Conservation (phyloP, 2,888 invertebrate genomes). For the Ephialtes manifestator region DNA sequence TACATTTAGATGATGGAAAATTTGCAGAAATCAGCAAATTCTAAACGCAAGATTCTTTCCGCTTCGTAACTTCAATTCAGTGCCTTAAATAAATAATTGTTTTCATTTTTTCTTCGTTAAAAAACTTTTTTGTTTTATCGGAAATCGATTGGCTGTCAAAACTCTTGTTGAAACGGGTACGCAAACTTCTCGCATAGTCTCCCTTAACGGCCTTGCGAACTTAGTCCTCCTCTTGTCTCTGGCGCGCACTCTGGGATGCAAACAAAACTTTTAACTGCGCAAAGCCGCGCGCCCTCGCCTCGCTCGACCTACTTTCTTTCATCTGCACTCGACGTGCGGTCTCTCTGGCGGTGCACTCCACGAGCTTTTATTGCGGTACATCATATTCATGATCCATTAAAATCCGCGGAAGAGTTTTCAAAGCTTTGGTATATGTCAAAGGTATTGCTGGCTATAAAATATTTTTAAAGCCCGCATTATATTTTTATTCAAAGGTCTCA, state of each 20-base stretch:
- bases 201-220: slow-evolving; percentile 49
- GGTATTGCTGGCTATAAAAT: neutral
- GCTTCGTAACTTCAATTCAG: neutral
- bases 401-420: slow-evolving; percentile 12
- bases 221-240: slow-evolving; percentile 27
- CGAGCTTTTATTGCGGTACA: slow-evolving; percentile 54
- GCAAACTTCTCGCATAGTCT: slow-evolving; percentile 11
- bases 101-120: neutral
- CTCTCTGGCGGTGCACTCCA: slow-evolving; percentile 15
- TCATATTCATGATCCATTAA: slow-evolving; percentile 20
- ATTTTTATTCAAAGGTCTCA: neutral
- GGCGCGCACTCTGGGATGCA: slow-evolving; percentile 25
- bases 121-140: neutral
- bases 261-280: slow-evolving; percentile 57
- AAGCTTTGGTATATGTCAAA: slow-evolving; percentile 15
- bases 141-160: slow-evolving; percentile 22
- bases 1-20: no score
- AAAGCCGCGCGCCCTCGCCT: slow-evolving; percentile 11
- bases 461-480: neutral
- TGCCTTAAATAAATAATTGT: neutral
- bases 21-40: no score
- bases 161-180: slow-evolving; percentile 3
- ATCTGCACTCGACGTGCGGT: slow-evolving; percentile 24
- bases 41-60: neutral
- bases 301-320: slow-evolving; percentile 58